Percentiles rank a stretch among this genome's conserved stretches.
These are phyloP conservation scores for Neosilurus mollespiculum DNA, from an alignment of 2,797 vertebrate species.

Conservation along the genomic window DNA sequence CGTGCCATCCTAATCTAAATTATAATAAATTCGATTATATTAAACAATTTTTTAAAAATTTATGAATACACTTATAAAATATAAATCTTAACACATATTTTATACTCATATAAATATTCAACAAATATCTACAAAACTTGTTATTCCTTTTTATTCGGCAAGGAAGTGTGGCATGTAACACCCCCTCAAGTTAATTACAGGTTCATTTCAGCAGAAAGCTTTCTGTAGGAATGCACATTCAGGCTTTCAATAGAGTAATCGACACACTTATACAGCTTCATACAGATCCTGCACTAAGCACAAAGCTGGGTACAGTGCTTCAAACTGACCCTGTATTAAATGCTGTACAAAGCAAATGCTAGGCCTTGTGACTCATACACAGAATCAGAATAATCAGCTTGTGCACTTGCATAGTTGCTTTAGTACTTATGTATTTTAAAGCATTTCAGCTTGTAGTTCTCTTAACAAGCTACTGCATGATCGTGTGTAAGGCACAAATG, in stretches of 20 bases:
- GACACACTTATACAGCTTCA: slow-evolving; percentile 39
- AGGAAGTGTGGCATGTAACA: slow-evolving; percentile 63
- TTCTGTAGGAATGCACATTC: slow-evolving; percentile 35
- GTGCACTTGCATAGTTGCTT: neutral
- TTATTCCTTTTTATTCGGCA: slow-evolving; percentile 70
- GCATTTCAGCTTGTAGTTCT: neutral
- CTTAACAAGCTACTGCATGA: slow-evolving; percentile 12
- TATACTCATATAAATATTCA: slow-evolving; percentile 67
- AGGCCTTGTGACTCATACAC: slow-evolving; percentile 25
- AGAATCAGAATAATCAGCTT: neutral
- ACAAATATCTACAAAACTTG: slow-evolving; percentile 70
- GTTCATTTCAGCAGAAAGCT: slow-evolving; percentile 55
- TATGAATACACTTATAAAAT: neutral
- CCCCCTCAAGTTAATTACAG: slow-evolving; percentile 62
- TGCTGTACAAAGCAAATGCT: slow-evolving; percentile 26
- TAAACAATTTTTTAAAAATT: neutral
- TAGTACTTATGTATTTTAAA: neutral
- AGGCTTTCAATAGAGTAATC: slow-evolving; percentile 50
- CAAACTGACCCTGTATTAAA: slow-evolving; percentile 17
- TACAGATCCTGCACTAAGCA: slow-evolving; percentile 31
- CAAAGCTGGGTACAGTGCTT: slow-evolving; percentile 13
- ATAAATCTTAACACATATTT: slow-evolving; percentile 60
- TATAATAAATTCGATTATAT: neutral
- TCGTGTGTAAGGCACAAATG: slow-evolving; percentile 30
- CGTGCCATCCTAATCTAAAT: neutral